A percentile compares a stretch with the other conserved stretches of the same genome.
These are phyloP conservation scores for Papilio glaucus DNA, from an alignment of 1,140 invertebrate species.

Conservation along the genomic window DNA sequence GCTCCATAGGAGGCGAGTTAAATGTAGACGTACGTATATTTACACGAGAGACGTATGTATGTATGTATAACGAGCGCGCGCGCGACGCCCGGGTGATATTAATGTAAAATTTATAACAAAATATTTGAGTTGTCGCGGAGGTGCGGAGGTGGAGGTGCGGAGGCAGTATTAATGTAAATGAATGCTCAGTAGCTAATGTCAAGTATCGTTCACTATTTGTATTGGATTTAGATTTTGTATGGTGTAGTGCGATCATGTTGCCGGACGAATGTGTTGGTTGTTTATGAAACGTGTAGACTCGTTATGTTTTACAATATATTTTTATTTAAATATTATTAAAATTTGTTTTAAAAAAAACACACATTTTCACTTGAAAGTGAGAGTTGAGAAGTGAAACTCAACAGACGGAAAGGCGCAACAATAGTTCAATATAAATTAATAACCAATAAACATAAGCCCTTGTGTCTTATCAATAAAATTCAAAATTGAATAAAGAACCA, in stretches of 20 bases:
- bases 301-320: too few relatives aligned
- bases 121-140: background rate
- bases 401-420: too few relatives aligned
- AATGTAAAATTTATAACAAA: slow-evolving; percentile 6
- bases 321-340: too few relatives aligned
- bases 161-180: background rate
- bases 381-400: too few relatives aligned
- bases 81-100: slow-evolving; percentile 21
- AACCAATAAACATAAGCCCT: too few relatives aligned
- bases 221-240: background rate
- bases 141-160: background rate
- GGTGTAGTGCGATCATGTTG: background rate
- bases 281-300: background rate
- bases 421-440: too few relatives aligned
- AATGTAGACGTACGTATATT: slow-evolving; percentile 45
- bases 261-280: background rate
- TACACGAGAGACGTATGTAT: slow-evolving; percentile 39
- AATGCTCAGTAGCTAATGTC: slow-evolving; percentile 30
- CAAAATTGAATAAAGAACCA: too few relatives aligned
- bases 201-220: slow-evolving; percentile 8
- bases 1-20: slow-evolving; percentile 44
- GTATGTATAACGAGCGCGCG: slow-evolving; percentile 41
- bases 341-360: too few relatives aligned
- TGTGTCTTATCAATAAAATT: too few relatives aligned
- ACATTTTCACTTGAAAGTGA: too few relatives aligned